Percentiles rank a stretch among this genome's conserved stretches.
phyloP scores from a whole-genome alignment of 2,888 invertebrate species.

The Melieria picta region DNA sequence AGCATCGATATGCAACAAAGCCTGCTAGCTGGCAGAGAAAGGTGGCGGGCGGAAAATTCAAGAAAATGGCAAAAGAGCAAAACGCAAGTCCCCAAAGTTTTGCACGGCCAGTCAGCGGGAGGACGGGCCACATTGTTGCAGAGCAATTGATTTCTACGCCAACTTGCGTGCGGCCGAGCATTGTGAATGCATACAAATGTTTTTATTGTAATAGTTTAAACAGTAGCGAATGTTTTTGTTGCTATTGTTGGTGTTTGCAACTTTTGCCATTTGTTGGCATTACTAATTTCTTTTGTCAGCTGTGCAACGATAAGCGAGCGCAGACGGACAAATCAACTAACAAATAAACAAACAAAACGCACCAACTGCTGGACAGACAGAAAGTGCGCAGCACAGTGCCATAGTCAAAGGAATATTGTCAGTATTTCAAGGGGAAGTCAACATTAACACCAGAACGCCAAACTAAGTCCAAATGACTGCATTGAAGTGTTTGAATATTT shows the following conservation, averaged over 20 bases:
- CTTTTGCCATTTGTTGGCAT: constrained; percentile 53
- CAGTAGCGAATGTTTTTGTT: neutral
- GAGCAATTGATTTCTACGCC: constrained; percentile 2
- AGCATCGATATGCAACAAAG: constrained; percentile 10
- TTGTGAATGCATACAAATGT: constrained; percentile 11
- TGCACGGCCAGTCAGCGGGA: neutral
- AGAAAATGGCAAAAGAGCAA: neutral
- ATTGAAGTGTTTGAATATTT: no score
- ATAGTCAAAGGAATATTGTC: no score
- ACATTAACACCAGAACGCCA: no score
- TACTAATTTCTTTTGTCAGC: constrained; percentile 58
- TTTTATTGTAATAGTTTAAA: constrained; percentile 3
- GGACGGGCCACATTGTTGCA: no score
- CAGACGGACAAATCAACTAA: no score
- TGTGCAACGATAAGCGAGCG: neutral
- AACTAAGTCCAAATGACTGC: no score
- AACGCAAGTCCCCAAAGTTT: constrained; percentile 29
- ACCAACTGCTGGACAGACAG: no score
- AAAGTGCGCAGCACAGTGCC: no score
- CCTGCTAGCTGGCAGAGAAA: constrained; percentile 16
- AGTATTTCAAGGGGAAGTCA: no score
- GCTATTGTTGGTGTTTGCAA: constrained; percentile 21
- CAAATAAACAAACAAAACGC: no score
- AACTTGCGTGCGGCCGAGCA: constrained; percentile 19
- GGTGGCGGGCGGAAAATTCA: neutral